Percentiles rank a stretch among this genome's conserved stretches.
Conservation (phyloP, 2,113 vertebrate genomes). For the Catharus fuscescens region DNA sequence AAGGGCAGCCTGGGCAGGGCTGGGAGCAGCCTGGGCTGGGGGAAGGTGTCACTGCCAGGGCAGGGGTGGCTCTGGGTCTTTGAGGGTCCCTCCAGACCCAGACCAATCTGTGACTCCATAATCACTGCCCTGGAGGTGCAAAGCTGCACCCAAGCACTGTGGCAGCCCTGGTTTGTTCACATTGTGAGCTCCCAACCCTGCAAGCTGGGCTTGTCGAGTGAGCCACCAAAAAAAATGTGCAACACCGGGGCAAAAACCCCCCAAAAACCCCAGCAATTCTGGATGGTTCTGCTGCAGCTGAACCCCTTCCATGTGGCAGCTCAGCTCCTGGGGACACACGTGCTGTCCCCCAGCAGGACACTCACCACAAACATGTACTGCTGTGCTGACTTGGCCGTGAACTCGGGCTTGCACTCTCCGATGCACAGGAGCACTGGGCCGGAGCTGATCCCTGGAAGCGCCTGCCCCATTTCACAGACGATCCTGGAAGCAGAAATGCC, state of each 20-base stretch:
- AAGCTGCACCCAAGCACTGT: background rate
- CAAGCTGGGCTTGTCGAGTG: fast-evolving
- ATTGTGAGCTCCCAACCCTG: background rate
- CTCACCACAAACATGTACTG: conserved; percentile 93
- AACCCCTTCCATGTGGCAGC: fast-evolving
- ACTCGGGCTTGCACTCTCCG: conserved; percentile 92
- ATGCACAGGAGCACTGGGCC: conserved; percentile 93
- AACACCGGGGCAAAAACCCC: fast-evolving
- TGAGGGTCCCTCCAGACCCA: background rate
- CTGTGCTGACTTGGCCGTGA: conserved; percentile 87
- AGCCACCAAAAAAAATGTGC: background rate
- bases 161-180: background rate
- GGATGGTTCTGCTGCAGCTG: fast-evolving
- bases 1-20: fast-evolving
- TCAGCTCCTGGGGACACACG: fast-evolving
- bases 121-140: background rate
- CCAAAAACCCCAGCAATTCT: fast-evolving
- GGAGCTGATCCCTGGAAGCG: conserved; percentile 77
- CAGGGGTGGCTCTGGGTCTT: background rate
- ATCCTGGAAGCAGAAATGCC: conserved; percentile 80
- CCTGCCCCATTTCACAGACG: conserved; percentile 93
- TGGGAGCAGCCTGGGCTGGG: background rate
- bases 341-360: background rate
- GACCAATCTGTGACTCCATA: background rate
- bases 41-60: background rate